A percentile compares a stretch with the other conserved stretches of the same genome.
These are phyloP conservation scores for Montipora foliosa DNA, from an alignment of 64 coral and sea anemone species.

Conservation along the genomic window DNA sequence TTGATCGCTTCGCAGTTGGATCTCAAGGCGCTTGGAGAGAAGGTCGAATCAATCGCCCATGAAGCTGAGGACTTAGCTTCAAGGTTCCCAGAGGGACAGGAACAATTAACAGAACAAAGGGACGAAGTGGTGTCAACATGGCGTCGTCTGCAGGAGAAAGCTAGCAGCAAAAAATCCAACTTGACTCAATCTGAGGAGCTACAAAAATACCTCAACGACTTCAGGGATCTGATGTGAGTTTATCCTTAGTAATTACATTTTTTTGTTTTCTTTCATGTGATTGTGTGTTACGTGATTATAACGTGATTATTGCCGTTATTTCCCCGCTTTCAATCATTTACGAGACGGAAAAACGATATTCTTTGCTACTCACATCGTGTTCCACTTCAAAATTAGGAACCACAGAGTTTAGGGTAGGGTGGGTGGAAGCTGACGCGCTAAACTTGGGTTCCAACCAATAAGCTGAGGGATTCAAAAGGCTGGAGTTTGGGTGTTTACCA, in stretches of 20 bases:
- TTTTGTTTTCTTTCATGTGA: neutral
- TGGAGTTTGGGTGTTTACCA: too few species aligned
- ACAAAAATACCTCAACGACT: constrained; percentile 88
- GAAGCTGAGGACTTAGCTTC: constrained; percentile 75
- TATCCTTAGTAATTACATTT: neutral
- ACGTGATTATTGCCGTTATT: too few species aligned
- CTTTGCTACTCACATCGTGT: too few species aligned
- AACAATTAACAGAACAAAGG: constrained; percentile 63
- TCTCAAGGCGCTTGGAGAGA: constrained; percentile 84
- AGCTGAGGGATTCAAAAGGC: too few species aligned
- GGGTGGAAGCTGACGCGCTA: too few species aligned
- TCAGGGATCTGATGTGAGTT: constrained; percentile 90
- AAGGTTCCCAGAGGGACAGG: constrained; percentile 73
- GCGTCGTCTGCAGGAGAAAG: constrained; percentile 70
- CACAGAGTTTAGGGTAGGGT: too few species aligned
- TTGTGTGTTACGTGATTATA: too few species aligned
- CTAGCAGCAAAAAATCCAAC: constrained; percentile 80
- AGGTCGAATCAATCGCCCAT: constrained; percentile 61
- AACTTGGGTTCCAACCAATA: too few species aligned
- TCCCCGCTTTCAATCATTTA: too few species aligned
- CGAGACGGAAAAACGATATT: too few species aligned
- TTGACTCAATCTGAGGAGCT: constrained; percentile 85
- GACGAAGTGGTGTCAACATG: constrained; percentile 75
- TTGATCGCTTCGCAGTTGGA: constrained; percentile 54
- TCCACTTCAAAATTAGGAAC: too few species aligned